These are phyloP conservation scores for Aphelinus atriplicis DNA, from an alignment of 1,140 invertebrate genomes.

Conservation along the genomic window DNA sequence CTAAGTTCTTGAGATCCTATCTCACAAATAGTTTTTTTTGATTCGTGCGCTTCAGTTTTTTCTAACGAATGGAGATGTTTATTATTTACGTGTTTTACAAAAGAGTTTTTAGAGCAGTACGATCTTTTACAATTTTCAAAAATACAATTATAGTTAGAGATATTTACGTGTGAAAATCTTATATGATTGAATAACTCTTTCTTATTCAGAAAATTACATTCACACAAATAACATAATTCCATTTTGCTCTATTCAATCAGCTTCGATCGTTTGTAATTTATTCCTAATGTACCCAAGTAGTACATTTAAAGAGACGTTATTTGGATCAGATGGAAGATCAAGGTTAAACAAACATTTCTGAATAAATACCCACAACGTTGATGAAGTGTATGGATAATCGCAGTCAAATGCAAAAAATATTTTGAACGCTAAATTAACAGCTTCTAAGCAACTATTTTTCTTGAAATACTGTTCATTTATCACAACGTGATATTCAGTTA, in stretches of 20 bases:
- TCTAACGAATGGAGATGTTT: no score
- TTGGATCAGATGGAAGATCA: background rate
- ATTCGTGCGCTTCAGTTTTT: no score
- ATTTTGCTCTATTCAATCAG: background rate
- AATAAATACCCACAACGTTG: conserved; percentile 25
- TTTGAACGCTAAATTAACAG: conserved; percentile 12
- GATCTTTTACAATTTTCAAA: background rate
- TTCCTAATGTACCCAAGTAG: conserved; percentile 11
- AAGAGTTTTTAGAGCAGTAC: background rate
- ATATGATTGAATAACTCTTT: conserved; percentile 7
- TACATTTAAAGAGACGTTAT: conserved; percentile 9
- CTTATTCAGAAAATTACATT: background rate
- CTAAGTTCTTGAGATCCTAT: no score
- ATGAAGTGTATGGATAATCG: conserved; percentile 14
- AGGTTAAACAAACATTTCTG: conserved; percentile 23
- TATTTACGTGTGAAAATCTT: background rate
- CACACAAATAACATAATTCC: background rate
- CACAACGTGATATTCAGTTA: conserved; percentile 4
- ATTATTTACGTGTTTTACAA: no score
- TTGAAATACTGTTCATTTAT: conserved; percentile 18
- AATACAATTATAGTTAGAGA: background rate
- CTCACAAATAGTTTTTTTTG: no score
- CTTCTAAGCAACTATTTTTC: conserved; percentile 4
- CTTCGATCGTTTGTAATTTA: background rate
- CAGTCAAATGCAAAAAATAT: conserved; percentile 32